These are phyloP conservation scores for Clitarchus hookeri DNA, from an alignment of 2,888 invertebrate species.

Conservation along the genomic window DNA sequence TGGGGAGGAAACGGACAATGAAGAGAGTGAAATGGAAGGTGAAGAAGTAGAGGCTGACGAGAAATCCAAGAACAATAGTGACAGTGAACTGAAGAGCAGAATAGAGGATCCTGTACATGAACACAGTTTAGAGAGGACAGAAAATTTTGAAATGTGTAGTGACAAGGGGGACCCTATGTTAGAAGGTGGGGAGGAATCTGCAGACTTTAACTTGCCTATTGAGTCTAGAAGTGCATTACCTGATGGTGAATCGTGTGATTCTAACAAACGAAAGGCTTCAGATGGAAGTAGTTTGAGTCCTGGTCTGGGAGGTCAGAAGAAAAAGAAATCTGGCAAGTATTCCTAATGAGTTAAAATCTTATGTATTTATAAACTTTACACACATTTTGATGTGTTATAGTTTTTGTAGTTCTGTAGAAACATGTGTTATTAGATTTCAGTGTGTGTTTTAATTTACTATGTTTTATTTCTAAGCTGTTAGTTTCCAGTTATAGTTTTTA, in stretches of 20 bases:
- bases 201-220: neutral
- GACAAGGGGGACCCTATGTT: constrained; percentile 40
- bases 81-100: constrained; percentile 41
- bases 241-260: constrained; percentile 22
- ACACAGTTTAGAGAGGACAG: constrained; percentile 40
- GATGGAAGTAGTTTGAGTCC: constrained; percentile 28
- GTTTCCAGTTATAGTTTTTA: no score
- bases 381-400: no score
- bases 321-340: constrained; percentile 34
- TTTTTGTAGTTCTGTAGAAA: no score
- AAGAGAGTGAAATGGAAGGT: constrained; percentile 36
- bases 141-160: constrained; percentile 43
- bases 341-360: neutral
- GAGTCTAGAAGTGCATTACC: constrained; percentile 23
- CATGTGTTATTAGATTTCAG: no score
- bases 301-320: constrained; percentile 32
- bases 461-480: no score
- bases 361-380: no score
- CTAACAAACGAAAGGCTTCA: constrained; percentile 35
- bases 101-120: constrained; percentile 33
- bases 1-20: constrained; percentile 34
- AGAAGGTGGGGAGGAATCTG: constrained; percentile 32
- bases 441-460: no score
- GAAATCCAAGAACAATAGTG: constrained; percentile 36
- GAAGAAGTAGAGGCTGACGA: constrained; percentile 39